Percentiles rank a stretch among this genome's conserved stretches.
phyloP scores from a whole-genome alignment of 2,888 invertebrate genomes.

The Pecten maximus region DNA sequence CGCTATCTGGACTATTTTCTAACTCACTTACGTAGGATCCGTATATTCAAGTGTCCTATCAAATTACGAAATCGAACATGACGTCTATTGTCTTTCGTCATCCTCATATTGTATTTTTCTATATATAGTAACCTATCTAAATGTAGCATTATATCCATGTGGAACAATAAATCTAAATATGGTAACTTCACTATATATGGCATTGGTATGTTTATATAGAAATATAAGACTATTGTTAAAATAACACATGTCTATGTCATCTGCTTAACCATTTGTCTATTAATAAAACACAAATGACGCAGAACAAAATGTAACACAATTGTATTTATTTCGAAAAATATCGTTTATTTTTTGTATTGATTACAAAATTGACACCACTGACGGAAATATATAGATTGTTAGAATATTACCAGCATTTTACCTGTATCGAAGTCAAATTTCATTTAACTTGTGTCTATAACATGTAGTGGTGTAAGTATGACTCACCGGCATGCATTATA shows the following conservation, averaged over 20 bases:
- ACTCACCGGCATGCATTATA: too few species aligned
- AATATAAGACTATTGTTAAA: background rate
- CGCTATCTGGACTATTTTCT: too few species aligned
- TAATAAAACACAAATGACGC: background rate
- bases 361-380: background rate
- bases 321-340: background rate
- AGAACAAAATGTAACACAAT: too few species aligned
- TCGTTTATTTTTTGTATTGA: background rate
- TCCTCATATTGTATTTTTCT: background rate
- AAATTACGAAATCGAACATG: background rate
- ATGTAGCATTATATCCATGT: background rate
- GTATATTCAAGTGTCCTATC: too few species aligned
- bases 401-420: too few species aligned
- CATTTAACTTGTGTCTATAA: too few species aligned
- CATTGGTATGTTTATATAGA: background rate
- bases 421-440: too few species aligned
- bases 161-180: background rate
- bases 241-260: background rate
- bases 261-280: background rate
- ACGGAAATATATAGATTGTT: too few species aligned
- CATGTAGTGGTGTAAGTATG: too few species aligned
- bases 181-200: background rate
- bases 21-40: too few species aligned
- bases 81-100: background rate
- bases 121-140: background rate